phyloP scores from a whole-genome alignment of 2,888 invertebrate genomes.

The Ditula angustiorana region DNA sequence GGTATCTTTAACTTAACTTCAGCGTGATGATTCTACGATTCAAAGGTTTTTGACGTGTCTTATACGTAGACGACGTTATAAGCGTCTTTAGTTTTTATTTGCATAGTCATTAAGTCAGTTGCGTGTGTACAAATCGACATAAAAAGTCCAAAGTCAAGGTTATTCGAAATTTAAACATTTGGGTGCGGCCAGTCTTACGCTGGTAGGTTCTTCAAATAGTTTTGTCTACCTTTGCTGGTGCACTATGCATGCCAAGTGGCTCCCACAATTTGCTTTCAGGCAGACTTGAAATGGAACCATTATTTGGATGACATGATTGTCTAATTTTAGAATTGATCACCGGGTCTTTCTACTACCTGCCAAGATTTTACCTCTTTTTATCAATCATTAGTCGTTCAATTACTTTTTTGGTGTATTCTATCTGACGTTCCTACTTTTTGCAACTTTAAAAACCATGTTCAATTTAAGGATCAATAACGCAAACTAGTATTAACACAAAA shows the following conservation, averaged over 20 bases:
- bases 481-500: neutral
- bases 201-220: slow-evolving; percentile 14
- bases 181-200: neutral
- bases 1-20: too few species aligned
- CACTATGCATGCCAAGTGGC: slow-evolving; percentile 22
- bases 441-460: neutral
- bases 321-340: neutral
- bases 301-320: slow-evolving; percentile 16
- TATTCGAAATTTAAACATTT: slow-evolving; percentile 14
- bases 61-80: slow-evolving; percentile 20
- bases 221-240: slow-evolving; percentile 12
- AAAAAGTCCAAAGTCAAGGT: slow-evolving; percentile 37
- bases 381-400: neutral
- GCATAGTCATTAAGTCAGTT: slow-evolving; percentile 24
- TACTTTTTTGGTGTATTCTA: neutral
- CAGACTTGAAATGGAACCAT: slow-evolving; percentile 27
- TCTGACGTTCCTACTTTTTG: neutral
- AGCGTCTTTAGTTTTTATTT: slow-evolving; percentile 22
- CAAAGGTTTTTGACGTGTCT: neutral
- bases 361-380: neutral
- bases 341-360: neutral
- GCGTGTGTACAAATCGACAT: slow-evolving; percentile 17
- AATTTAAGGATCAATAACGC: neutral
- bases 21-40: too few species aligned
- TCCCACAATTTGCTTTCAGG: neutral